These are phyloP conservation scores for Calyptomena viridis DNA, from an alignment of 2,113 vertebrate genomes.

Conservation along the genomic window DNA sequence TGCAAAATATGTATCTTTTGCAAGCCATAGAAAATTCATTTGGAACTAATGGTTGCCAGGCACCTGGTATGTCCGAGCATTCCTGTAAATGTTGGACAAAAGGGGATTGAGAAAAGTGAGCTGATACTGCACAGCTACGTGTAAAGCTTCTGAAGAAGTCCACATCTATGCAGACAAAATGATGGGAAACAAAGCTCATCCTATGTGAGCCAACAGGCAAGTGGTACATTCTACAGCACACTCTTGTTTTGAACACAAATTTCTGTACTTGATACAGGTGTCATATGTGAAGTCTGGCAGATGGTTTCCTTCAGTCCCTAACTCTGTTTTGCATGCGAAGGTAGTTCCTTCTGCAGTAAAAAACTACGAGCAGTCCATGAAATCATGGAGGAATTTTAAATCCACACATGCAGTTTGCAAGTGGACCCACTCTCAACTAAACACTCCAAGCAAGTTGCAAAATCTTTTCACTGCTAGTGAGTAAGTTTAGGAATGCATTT, in stretches of 20 bases:
- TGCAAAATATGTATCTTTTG: background rate
- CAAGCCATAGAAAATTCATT: background rate
- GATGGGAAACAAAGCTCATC: background rate
- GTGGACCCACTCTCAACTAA: background rate
- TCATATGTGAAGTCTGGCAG: background rate
- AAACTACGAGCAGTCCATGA: background rate
- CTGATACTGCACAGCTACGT: fast-evolving
- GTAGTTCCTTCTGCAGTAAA: background rate
- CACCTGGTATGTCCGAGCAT: background rate
- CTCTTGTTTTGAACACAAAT: background rate
- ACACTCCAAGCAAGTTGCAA: background rate
- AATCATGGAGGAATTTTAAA: background rate
- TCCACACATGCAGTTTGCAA: background rate
- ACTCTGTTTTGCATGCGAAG: background rate
- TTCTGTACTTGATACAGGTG: background rate
- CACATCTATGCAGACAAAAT: background rate
- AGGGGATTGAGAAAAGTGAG: background rate
- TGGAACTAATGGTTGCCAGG: background rate
- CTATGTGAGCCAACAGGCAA: fast-evolving
- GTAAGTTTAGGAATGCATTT: background rate
- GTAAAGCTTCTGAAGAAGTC: background rate
- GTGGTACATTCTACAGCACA: background rate
- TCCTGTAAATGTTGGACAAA: background rate
- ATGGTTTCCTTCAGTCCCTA: background rate
- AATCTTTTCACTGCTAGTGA: background rate